phyloP scores from a whole-genome alignment of 2,113 vertebrate species.

The Nannospalax galili region DNA sequence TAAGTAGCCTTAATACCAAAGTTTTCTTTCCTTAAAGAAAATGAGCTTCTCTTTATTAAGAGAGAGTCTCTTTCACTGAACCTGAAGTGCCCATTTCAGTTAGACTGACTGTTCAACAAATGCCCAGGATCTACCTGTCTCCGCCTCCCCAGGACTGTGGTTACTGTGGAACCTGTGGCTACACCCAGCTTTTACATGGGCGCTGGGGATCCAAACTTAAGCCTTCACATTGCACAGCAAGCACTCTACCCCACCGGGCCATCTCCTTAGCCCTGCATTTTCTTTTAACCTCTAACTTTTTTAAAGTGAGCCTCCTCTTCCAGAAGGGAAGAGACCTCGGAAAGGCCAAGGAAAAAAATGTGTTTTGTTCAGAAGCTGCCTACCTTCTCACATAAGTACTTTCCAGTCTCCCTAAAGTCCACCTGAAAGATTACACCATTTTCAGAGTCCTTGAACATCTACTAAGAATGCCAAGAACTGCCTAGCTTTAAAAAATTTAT shows the following conservation, averaged over 20 bases:
- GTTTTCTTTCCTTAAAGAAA: neutral
- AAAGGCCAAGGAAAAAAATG: neutral
- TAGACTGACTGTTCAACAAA: too few relatives aligned
- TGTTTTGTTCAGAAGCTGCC: neutral
- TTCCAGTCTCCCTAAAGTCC: neutral
- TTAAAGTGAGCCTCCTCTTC: neutral
- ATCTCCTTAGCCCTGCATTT: neutral
- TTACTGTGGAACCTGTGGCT: neutral
- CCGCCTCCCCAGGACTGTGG: neutral
- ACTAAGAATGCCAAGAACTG: neutral
- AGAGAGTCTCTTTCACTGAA: neutral
- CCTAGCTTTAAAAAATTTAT: too few relatives aligned
- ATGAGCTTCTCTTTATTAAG: neutral
- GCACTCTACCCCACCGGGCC: neutral
- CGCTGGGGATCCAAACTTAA: neutral
- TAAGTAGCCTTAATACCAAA: slow-evolving; percentile 2
- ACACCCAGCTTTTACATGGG: neutral
- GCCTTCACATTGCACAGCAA: neutral
- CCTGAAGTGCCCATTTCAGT: neutral
- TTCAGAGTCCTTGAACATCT: slow-evolving; percentile 19
- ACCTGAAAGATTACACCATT: slow-evolving; percentile 6
- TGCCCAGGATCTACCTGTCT: neutral
- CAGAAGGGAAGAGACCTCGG: neutral
- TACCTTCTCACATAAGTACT: neutral
- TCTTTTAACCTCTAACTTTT: neutral